Percentiles rank a stretch among this genome's conserved stretches.
phyloP scores from a whole-genome alignment of 2,113 vertebrate species.

The Setophaga petechia region DNA sequence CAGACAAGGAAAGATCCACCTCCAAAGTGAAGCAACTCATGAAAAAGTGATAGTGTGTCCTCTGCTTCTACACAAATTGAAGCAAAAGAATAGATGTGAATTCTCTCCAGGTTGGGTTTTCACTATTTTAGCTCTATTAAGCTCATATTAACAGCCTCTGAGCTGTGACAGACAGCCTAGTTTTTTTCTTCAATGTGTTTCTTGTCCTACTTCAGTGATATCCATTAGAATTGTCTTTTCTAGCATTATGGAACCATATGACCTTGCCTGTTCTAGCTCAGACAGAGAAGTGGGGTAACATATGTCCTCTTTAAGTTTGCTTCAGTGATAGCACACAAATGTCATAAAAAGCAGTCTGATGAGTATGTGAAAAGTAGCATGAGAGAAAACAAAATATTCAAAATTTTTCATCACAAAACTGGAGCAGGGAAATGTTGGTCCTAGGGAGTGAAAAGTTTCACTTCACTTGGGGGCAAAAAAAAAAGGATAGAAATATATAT shows the following conservation, averaged over 20 bases:
- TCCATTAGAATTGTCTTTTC: neutral
- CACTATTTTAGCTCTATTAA: neutral
- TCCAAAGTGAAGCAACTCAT: neutral
- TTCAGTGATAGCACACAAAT: neutral
- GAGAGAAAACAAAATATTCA: neutral
- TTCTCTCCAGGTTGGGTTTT: neutral
- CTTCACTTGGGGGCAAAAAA: neutral
- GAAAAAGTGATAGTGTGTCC: neutral
- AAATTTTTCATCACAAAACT: neutral
- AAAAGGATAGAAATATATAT: neutral
- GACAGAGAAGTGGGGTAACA: neutral
- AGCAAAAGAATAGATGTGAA: neutral
- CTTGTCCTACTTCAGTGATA: neutral
- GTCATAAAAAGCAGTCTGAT: neutral
- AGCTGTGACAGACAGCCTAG: neutral
- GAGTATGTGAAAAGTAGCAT: neutral
- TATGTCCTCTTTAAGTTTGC: neutral
- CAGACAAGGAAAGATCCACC: neutral
- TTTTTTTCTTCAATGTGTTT: neutral
- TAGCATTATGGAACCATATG: neutral
- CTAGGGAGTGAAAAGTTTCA: neutral
- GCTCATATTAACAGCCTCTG: neutral
- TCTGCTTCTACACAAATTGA: neutral
- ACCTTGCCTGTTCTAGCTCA: neutral
- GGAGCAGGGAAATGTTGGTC: neutral